These are phyloP conservation scores for Oxygymnocypris stewartii DNA, from an alignment of 2,113 vertebrate genomes.

Conservation along the genomic window DNA sequence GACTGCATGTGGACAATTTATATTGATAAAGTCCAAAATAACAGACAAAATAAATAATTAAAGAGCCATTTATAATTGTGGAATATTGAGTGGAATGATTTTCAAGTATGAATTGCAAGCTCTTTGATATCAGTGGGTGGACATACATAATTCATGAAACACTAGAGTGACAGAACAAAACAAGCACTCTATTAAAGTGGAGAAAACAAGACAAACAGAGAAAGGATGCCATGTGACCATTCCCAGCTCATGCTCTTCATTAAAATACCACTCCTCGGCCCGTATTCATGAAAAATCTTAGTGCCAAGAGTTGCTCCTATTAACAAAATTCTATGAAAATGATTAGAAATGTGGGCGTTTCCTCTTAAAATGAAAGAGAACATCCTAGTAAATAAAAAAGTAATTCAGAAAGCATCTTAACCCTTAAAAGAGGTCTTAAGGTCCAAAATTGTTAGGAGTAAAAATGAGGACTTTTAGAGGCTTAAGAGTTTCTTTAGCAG, in stretches of 20 bases:
- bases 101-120: constrained; percentile 36
- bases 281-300: too few species aligned
- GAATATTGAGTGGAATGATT: constrained; percentile 7
- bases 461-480: too few species aligned
- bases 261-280: constrained; percentile 31
- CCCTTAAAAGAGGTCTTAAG: too few species aligned
- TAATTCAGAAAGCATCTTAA: too few species aligned
- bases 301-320: too few species aligned
- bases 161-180: constrained; percentile 60
- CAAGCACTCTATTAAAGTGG: constrained; percentile 49
- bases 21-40: background rate
- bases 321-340: too few species aligned
- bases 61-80: constrained; percentile 27
- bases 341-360: too few species aligned
- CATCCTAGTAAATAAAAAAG: too few species aligned
- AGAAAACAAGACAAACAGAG: constrained; percentile 20
- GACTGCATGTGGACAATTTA: background rate
- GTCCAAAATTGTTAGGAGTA: too few species aligned
- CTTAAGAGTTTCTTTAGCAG: too few species aligned
- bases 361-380: too few species aligned
- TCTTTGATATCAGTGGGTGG: constrained; percentile 53
- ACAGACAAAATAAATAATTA: background rate
- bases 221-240: background rate
- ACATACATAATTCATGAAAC: constrained; percentile 65
- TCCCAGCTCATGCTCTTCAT: constrained; percentile 31